Evolutionary conservation across 2,888 invertebrate species (phyloP).

Genomic region (Syrista parreyssii): DNA sequence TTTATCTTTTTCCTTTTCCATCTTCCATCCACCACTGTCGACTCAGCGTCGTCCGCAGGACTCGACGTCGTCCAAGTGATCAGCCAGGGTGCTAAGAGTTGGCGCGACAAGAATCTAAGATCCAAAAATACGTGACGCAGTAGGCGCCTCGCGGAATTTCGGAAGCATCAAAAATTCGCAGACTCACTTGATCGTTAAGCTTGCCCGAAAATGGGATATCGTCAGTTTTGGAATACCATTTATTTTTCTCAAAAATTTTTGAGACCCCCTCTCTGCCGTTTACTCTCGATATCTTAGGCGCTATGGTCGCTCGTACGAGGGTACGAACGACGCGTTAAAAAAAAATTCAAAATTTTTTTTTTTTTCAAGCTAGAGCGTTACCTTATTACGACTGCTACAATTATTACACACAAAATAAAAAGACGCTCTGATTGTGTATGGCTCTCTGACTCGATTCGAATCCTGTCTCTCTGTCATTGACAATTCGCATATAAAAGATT

Average conservation of each 20-base stretch:
- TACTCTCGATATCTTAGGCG: neutral
- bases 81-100: slow-evolving; percentile 34
- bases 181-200: neutral
- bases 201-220: neutral
- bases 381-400: neutral
- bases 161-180: neutral
- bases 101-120: slow-evolving; percentile 29
- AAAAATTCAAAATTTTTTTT: neutral
- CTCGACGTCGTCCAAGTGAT: slow-evolving; percentile 10
- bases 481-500: neutral
- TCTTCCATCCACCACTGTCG: neutral
- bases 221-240: neutral
- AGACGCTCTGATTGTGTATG: neutral
- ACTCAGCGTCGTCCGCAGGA: neutral
- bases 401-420: neutral
- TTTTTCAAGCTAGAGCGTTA: neutral
- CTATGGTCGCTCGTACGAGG: neutral
- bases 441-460: neutral
- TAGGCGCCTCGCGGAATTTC: slow-evolving; percentile 8
- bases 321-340: neutral
- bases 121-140: slow-evolving; percentile 28
- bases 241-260: neutral
- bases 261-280: neutral
- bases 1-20: slow-evolving; percentile 15
- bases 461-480: neutral